Conservation (phyloP, 2,888 invertebrate species). For the Neoitamus cyanurus region DNA sequence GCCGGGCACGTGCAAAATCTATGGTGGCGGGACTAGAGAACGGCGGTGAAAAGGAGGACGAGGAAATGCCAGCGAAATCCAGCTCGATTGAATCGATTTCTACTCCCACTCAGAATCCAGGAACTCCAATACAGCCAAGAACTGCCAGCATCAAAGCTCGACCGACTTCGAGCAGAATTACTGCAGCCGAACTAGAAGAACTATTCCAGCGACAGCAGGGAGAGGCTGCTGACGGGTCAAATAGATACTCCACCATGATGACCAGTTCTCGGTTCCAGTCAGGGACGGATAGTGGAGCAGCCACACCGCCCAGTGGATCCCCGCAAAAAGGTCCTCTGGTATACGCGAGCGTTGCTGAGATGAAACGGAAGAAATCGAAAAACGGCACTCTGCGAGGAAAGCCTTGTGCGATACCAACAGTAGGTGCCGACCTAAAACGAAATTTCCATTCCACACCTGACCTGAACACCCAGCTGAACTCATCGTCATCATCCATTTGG, state of each 20-base stretch:
- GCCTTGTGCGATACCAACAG: constrained; percentile 65
- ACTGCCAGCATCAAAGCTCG: constrained; percentile 92
- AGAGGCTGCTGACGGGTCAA: constrained; percentile 68
- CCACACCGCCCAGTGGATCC: constrained; percentile 72
- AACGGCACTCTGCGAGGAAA: constrained; percentile 65
- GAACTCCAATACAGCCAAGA: constrained; percentile 79
- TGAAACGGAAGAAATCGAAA: constrained; percentile 80
- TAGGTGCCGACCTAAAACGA: constrained; percentile 72
- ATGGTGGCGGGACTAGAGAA: constrained; percentile 88
- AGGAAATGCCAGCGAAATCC: constrained; percentile 79
- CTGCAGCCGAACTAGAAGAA: constrained; percentile 91
- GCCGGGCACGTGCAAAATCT: constrained; percentile 89
- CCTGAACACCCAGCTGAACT: constrained; percentile 69
- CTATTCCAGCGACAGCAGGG: constrained; percentile 89
- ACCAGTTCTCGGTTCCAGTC: constrained; percentile 81
- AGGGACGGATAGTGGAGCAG: constrained; percentile 69
- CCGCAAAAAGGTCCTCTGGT: constrained; percentile 77
- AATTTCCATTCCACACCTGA: constrained; percentile 94
- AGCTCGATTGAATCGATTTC: constrained; percentile 84
- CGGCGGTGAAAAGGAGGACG: constrained; percentile 80
- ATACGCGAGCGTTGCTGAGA: constrained; percentile 94
- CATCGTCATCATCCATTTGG: constrained; percentile 65
- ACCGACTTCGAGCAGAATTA: constrained; percentile 87
- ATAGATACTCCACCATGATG: constrained; percentile 71
- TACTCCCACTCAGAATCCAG: constrained; percentile 68